Conservation (phyloP, 2,888 invertebrate species). For the Pristionchus maxplancki region DNA sequence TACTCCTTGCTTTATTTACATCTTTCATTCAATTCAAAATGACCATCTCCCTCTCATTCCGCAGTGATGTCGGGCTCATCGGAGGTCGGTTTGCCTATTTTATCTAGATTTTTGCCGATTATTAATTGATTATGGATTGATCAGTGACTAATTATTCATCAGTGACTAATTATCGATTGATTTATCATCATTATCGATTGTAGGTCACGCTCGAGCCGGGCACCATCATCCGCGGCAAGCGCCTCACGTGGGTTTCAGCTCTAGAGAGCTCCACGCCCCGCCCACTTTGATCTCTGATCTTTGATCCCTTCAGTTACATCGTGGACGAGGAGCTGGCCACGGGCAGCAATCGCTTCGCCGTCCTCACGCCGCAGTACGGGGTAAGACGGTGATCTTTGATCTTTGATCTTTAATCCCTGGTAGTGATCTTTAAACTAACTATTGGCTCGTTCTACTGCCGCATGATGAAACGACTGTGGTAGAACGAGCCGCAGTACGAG, state of each 20-base stretch:
- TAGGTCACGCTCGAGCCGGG: conserved; percentile 16
- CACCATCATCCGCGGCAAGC: conserved; percentile 45
- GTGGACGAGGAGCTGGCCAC: conserved; percentile 19
- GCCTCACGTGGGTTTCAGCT: not conserved
- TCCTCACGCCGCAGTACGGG: conserved; percentile 26
- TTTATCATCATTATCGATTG: not conserved
- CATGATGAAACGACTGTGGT: no score
- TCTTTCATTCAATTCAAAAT: not conserved
- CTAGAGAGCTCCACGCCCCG: not conserved
- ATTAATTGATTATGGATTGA: not conserved
- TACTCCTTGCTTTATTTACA: no score
- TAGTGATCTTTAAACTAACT: no score
- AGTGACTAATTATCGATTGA: not conserved
- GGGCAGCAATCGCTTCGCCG: not conserved
- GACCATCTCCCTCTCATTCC: not conserved
- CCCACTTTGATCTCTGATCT: not conserved
- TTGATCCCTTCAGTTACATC: not conserved
- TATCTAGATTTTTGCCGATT: not conserved
- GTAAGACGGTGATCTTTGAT: not conserved
- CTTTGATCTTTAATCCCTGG: not conserved
- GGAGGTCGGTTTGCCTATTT: not conserved
- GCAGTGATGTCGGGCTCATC: not conserved
- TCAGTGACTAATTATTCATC: not conserved
- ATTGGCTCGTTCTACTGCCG: no score
- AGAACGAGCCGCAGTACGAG: no score